Evolutionary conservation across 2,113 vertebrate species (phyloP), one percentile per base, ranked within the genome.

Genomic region (Archocentrus centrarchus): DNA sequence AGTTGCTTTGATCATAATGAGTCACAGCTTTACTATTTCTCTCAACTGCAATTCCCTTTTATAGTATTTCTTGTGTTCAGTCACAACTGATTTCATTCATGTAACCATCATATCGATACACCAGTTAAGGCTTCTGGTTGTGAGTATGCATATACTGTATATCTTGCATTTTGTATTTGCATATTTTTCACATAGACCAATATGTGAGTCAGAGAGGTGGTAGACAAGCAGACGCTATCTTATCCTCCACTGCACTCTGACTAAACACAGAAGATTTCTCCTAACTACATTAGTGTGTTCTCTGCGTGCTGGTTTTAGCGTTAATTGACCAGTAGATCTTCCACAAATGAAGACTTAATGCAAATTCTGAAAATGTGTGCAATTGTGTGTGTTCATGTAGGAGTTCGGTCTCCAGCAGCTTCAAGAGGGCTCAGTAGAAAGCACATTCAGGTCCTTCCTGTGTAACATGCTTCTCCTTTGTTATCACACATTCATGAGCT

Each of bases 401-500:
- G 98, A 99, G 44, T 98, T 95, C 59, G 98, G 98, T 82, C 96
- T 99, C 90, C 94, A 96, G 93, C 97, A 99, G 95, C 97, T 99
- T 87, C 96, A 97, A 94, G 97, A 99, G 68, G 98, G 98, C 15
- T 97, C 97, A 0, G 90, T 95, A 0, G 96, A 97, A 24, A 96
- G 94, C 93, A 98, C 97, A 35, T 97, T 99, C 94, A 96, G 98
- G 18, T 97, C 98, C 3, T 97, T 99, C 91, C 96, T 99, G 77
- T 99, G 98, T 80, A 98, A 97, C 94, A 97, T 99, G 97, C 95
- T 99, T 87, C 96, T 99, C 86, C 97, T 99, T 66, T 99, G 98
- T 94, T 99, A 99, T 93, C 97, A 99, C 95, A 99, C 98, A 58
- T 99, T 99, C 96, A 97, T 99, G 97, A 98, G 97, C 91, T 99